These are phyloP conservation scores for Trichogramma evanescens DNA, from an alignment of 2,888 invertebrate genomes.

Conservation along the genomic window DNA sequence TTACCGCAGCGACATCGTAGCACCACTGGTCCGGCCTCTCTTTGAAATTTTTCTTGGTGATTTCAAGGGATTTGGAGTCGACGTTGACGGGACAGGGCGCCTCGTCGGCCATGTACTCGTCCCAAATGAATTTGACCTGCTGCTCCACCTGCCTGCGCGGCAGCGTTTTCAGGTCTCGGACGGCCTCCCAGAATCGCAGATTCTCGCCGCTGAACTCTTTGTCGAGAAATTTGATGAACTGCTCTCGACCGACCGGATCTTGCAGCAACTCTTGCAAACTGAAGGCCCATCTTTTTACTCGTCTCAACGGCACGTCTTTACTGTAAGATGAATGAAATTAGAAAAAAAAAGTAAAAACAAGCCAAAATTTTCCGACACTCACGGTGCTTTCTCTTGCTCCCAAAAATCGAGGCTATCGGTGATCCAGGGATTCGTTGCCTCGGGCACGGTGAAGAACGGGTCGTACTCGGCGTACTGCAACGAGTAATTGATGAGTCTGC, in stretches of 20 bases:
- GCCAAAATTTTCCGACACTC: slow-evolving; percentile 35
- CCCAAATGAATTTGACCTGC: slow-evolving; percentile 82
- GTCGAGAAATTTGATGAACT: slow-evolving; percentile 90
- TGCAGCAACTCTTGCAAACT: slow-evolving; percentile 88
- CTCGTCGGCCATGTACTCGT: slow-evolving; percentile 86
- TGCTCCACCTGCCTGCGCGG: slow-evolving; percentile 78
- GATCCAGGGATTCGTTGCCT: slow-evolving; percentile 95
- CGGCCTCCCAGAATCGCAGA: slow-evolving; percentile 94
- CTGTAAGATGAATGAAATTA: slow-evolving; percentile 45
- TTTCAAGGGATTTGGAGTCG: slow-evolving; percentile 84
- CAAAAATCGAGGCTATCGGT: slow-evolving; percentile 92
- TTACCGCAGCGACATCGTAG: slow-evolving; percentile 93
- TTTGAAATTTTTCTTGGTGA: slow-evolving; percentile 68
- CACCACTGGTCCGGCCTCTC: slow-evolving; percentile 83
- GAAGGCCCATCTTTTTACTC: slow-evolving; percentile 96
- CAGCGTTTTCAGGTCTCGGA: slow-evolving; percentile 83
- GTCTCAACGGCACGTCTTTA: slow-evolving; percentile 85
- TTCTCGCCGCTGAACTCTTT: slow-evolving; percentile 99
- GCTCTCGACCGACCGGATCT: slow-evolving; percentile 92
- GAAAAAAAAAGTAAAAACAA: background rate
- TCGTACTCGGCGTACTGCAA: slow-evolving; percentile 97
- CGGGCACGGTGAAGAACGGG: slow-evolving; percentile 85
- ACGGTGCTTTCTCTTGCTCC: slow-evolving; percentile 93
- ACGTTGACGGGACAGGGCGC: slow-evolving; percentile 96
- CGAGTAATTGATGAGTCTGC: slow-evolving; percentile 79